Evolutionary conservation across 2,888 invertebrate species (phyloP), one percentile per base, ranked within the genome.

Genomic region (Timema cristinae): DNA sequence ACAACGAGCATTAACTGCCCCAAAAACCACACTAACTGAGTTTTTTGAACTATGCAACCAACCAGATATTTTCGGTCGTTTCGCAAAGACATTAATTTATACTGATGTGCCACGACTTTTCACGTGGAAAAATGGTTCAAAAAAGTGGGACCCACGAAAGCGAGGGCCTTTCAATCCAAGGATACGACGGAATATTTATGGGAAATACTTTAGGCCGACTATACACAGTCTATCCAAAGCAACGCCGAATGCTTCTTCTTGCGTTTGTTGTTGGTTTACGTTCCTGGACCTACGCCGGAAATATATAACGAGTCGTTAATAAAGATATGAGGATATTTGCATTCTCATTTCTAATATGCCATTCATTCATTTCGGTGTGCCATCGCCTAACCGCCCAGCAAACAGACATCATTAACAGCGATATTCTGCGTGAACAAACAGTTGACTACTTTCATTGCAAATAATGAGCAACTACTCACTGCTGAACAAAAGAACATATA

Each of bases 271-370:
- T n/a, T 56, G 16, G 7, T 49, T 50, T 48, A 6, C 13, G 0
- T 50, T 10, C n/a, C n/a, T 15, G 50, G 6, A 11, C 7, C 73
- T 70, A 71, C 69, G 68, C 67, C 73, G 69, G 76, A 76, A 48
- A 78, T 79, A 68, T 79, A 77, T 56, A 79, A 79, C 76, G 77
- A 79, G n/a, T 77, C 78, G 73, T 78, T 79, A 69, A 69, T 78
- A 0, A 66, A 72, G 63, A 78, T 79, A n/a, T 70, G 78, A 79
- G 74, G 78, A 78, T 77, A 71, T 77, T 71, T 78, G 67, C 49
- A 66, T 76, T 70, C 2, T 67, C 32, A 74, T 76, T 47, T 49
- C 56, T 13, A 70, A 72, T 50, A 66, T 63, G 69, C 49, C 32
- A 32, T 4, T 32, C 32, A 32, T 32, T 32, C 32, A 32, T 32